These are phyloP conservation scores for Atherinosoma microstoma DNA, from an alignment of 2,797 vertebrate genomes.

Conservation along the genomic window DNA sequence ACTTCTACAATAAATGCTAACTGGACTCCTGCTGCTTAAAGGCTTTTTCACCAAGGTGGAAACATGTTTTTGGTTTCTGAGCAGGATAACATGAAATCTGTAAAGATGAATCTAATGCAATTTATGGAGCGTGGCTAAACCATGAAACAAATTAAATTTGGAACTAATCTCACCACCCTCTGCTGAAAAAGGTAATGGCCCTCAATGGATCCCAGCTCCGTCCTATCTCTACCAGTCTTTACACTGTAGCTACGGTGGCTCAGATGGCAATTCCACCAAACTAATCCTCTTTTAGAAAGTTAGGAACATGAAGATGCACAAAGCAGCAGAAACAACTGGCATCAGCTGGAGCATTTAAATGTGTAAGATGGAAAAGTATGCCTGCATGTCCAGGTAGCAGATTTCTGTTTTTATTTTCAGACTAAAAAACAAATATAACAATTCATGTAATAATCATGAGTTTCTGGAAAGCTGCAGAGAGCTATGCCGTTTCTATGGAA, in stretches of 20 bases:
- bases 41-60: background rate
- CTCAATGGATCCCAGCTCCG: no score
- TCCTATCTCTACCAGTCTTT: no score
- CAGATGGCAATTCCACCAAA: background rate
- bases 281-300: background rate
- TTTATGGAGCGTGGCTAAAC: no score
- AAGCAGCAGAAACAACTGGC: background rate
- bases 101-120: background rate
- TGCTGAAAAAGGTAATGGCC: no score
- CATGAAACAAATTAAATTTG: no score
- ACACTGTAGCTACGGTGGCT: background rate
- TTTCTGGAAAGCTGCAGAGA: background rate
- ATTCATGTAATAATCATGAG: background rate
- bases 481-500: background rate
- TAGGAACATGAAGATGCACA: background rate
- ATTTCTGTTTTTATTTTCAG: background rate
- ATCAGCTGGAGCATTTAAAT: background rate
- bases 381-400: background rate
- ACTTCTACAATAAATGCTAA: background rate
- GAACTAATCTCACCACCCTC: no score
- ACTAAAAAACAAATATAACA: background rate
- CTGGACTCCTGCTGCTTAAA: no score
- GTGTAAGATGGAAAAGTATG: background rate
- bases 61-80: background rate
- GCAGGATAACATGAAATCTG: background rate